phyloP scores from a whole-genome alignment of 2,797 vertebrate species.

The Acanthornis magna region DNA sequence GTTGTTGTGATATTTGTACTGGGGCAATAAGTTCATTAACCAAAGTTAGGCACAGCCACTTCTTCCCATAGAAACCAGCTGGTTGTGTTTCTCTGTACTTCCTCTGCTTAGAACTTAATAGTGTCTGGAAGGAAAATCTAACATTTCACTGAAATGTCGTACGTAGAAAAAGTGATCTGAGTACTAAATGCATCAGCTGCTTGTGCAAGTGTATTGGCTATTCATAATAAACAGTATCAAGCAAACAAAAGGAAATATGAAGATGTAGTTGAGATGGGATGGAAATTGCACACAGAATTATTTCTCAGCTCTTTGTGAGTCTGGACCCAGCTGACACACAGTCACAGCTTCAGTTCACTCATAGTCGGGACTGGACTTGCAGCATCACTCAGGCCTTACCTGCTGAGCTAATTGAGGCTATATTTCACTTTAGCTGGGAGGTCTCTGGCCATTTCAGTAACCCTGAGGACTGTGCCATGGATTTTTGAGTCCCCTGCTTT shows the following conservation, averaged over 20 bases:
- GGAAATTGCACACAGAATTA: neutral
- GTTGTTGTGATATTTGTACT: neutral
- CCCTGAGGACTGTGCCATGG: neutral
- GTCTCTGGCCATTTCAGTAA: neutral
- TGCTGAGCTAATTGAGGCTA: neutral
- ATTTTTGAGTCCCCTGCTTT: neutral
- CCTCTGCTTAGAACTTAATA: neutral
- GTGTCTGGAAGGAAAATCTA: neutral
- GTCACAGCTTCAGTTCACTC: neutral
- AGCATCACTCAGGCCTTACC: neutral
- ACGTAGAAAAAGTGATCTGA: neutral
- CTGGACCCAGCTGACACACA: neutral
- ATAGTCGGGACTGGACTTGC: neutral
- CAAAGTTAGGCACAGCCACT: neutral
- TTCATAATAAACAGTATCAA: neutral
- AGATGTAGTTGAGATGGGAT: neutral
- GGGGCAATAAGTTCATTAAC: neutral
- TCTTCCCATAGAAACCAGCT: neutral
- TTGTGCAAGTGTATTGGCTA: neutral
- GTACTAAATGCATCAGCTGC: neutral
- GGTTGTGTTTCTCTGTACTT: neutral
- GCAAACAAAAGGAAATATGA: neutral
- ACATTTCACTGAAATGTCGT: neutral
- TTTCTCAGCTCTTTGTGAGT: neutral
- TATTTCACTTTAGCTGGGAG: neutral